These are phyloP conservation scores for Hypolimnas misippus DNA, from an alignment of 2,888 invertebrate species.

Conservation along the genomic window DNA sequence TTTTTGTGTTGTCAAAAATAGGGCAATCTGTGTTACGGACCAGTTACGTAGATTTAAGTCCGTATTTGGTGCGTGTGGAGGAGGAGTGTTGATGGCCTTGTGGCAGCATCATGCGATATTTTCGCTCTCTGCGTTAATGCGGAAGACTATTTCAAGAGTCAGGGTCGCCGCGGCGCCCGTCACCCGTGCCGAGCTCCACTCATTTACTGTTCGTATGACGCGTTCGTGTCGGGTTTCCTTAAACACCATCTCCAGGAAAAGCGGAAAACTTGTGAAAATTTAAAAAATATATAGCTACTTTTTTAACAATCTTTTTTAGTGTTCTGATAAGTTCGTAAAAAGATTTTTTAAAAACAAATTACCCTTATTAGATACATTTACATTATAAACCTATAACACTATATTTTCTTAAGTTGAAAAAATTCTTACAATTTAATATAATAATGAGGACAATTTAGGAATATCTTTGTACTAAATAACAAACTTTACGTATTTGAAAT, in stretches of 20 bases:
- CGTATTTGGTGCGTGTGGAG: conserved; percentile 64
- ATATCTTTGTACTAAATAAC: background rate
- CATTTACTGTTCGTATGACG: conserved; percentile 46
- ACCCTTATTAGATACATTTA: too few relatives aligned
- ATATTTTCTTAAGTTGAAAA: background rate
- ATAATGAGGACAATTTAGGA: background rate
- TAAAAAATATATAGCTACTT: background rate
- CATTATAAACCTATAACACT: too few relatives aligned
- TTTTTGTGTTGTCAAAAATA: background rate
- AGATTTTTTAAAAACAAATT: too few relatives aligned
- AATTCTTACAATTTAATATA: conserved; percentile 5
- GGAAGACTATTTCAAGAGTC: conserved; percentile 85
- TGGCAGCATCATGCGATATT: conserved; percentile 79
- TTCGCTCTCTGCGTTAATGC: conserved; percentile 79
- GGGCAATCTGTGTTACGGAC: conserved; percentile 28
- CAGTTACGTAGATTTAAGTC: conserved; percentile 52
- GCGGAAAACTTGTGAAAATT: conserved; percentile 1
- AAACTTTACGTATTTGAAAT: background rate
- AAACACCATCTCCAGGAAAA: conserved; percentile 28
- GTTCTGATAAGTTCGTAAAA: too few relatives aligned
- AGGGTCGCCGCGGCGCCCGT: conserved; percentile 74
- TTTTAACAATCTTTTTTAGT: too few relatives aligned
- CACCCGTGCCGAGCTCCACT: conserved; percentile 49
- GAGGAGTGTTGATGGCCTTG: conserved; percentile 68
- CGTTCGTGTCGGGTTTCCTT: conserved; percentile 45